Conservation (phyloP, 2,797 vertebrate species). For the Simalia tracyae region DNA sequence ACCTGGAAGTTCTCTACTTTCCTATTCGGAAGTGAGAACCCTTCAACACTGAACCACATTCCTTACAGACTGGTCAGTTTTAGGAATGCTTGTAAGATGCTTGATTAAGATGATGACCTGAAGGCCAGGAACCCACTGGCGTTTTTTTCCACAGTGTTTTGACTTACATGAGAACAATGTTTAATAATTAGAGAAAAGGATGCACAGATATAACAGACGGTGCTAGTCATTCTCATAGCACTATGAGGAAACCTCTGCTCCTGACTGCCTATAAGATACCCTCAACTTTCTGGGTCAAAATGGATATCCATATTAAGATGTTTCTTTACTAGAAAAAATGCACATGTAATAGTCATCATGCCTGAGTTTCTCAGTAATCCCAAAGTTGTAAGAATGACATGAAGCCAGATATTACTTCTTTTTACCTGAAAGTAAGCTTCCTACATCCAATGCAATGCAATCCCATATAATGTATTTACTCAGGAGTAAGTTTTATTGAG, state of each 20-base stretch:
- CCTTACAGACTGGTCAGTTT: neutral
- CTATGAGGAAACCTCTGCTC: neutral
- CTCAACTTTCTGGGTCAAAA: neutral
- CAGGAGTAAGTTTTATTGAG: neutral
- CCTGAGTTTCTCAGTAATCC: neutral
- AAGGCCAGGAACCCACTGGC: neutral
- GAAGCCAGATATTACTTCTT: neutral
- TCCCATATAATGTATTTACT: neutral
- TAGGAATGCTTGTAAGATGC: neutral
- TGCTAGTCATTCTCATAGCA: neutral
- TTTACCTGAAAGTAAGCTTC: neutral
- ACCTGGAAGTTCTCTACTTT: neutral
- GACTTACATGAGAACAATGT: neutral
- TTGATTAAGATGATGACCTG: neutral
- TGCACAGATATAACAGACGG: neutral
- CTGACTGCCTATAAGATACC: neutral
- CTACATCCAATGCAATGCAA: neutral
- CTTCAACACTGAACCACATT: neutral
- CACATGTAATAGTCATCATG: neutral
- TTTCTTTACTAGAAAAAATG: neutral
- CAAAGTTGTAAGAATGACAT: neutral
- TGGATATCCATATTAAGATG: neutral
- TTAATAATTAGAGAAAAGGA: neutral
- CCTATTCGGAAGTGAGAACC: neutral
- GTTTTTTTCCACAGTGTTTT: neutral